Conservation (phyloP, 2,888 invertebrate species). For the Dysmachus trigonus region DNA sequence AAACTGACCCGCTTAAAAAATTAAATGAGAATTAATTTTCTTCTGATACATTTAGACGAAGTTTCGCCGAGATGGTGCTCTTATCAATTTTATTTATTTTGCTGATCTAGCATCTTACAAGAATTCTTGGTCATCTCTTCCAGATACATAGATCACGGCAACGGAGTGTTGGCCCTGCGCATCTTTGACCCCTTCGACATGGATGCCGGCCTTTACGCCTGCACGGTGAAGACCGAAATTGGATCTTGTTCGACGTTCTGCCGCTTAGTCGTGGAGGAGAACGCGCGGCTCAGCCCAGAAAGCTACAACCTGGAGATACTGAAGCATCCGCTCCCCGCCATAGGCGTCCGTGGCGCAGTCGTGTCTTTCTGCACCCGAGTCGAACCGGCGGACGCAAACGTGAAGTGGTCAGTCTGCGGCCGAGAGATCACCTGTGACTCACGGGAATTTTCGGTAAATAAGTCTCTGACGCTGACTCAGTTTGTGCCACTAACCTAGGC, state of each 20-base stretch:
- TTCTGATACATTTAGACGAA: too few relatives aligned
- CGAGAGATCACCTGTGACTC: slow-evolving; percentile 61
- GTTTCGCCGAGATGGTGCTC: too few relatives aligned
- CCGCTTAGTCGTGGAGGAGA: slow-evolving; percentile 56
- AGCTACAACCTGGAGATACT: slow-evolving; percentile 63
- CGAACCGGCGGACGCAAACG: slow-evolving; percentile 62
- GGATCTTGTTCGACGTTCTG: slow-evolving; percentile 69
- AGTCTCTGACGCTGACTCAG: background rate
- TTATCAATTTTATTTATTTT: too few relatives aligned
- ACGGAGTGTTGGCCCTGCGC: slow-evolving; percentile 68
- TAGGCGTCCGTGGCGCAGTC: slow-evolving; percentile 65
- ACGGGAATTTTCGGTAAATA: slow-evolving; percentile 62
- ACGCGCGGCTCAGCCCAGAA: slow-evolving; percentile 57
- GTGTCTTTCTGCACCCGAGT: slow-evolving; percentile 69
- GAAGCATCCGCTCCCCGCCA: slow-evolving; percentile 68
- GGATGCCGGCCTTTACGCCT: slow-evolving; percentile 75
- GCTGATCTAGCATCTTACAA: too few relatives aligned
- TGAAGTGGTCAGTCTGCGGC: slow-evolving; percentile 69
- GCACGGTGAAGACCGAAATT: slow-evolving; percentile 71
- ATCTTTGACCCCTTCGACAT: slow-evolving; percentile 71
- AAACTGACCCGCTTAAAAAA: too few relatives aligned
- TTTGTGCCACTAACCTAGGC: background rate
- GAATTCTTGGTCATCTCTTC: slow-evolving; percentile 50
- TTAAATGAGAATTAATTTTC: too few relatives aligned
- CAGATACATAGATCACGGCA: slow-evolving; percentile 67